Base-by-base conservation (phyloP, 2,113 vertebrate genomes). In the Tachuris rubrigastra region DNA sequence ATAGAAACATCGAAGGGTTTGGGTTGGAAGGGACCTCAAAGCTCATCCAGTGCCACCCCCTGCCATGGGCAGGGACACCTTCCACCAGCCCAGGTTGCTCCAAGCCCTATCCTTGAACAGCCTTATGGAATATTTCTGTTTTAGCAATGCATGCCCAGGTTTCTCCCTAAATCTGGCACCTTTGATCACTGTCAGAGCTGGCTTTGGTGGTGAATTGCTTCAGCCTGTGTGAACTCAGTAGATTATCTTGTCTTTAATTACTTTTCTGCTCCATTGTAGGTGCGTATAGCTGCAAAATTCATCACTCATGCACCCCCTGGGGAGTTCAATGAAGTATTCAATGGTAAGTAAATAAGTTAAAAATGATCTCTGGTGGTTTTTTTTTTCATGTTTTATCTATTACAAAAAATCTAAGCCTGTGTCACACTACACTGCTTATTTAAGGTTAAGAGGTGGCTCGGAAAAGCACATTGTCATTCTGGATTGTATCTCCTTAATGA, bases 271-370 rank as follows among this genome's bases (percentile, higher is more conserved):
- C 95, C 53, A 14, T 35, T 97, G 85, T 94, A 98, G 99, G 98
- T 99, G 93, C 99, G 98, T 78, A 99, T 99, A 97, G 99, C 99
- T 96, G 98, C 99, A 84, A 99, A 99, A 94, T 99, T 99, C 97
- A 98, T 99, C 96, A 98, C 98, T 93, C 99, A 99, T 91, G 98
- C 99, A 89, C 99, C 99, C 44, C 99, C 99, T 72, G 99, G 99
- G 93, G 99, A 99, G 94, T 99, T 99, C 96, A 99, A 99, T 94
- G 99, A 99, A 98, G 99, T 99, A 50, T 99, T 99, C 96, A 99
- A 99, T 90, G 99, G 99, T 99, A 74, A 99, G 98, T 96, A 47
- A 14, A 67, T 27, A 90, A 91, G 60, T 31, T 81, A 55, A 76
- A 76, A 89, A 52, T 14, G 2, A 22, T 81, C 19, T 9, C 35